Conservation (phyloP, 2,113 vertebrate species). For the Pogona vitticeps region DNA sequence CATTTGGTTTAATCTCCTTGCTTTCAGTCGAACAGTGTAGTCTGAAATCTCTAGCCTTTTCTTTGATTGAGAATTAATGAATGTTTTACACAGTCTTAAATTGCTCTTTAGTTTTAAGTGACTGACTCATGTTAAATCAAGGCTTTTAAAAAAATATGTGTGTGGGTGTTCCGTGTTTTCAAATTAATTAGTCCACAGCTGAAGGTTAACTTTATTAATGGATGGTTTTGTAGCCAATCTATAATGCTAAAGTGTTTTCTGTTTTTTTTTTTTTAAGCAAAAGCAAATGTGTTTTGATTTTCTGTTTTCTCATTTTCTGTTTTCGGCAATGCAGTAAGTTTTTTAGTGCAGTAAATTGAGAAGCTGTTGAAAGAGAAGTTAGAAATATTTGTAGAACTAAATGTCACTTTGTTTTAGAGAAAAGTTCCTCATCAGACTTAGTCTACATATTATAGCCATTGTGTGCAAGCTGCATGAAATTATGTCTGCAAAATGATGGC, state of each 20-base stretch:
- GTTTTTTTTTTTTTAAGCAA: neutral
- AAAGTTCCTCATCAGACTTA: neutral
- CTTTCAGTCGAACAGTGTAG: slow-evolving; percentile 55
- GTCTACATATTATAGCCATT: neutral
- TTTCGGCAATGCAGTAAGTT: neutral
- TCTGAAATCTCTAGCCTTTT: slow-evolving; percentile 62
- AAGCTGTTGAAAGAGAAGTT: neutral
- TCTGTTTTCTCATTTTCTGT: slow-evolving; percentile 3
- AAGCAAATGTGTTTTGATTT: slow-evolving; percentile 20
- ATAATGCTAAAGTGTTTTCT: neutral
- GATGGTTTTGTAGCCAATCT: slow-evolving; percentile 23
- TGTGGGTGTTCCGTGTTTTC: slow-evolving; percentile 59
- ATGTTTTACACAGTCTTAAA: slow-evolving; percentile 65
- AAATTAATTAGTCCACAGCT: slow-evolving; percentile 64
- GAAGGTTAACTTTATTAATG: slow-evolving; percentile 58
- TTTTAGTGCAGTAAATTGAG: neutral
- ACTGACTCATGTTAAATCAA: slow-evolving; percentile 61
- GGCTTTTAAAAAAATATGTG: slow-evolving; percentile 25
- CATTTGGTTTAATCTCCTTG: slow-evolving; percentile 63
- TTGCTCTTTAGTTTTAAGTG: slow-evolving; percentile 62
- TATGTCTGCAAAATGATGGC: neutral
- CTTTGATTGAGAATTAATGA: slow-evolving; percentile 69
- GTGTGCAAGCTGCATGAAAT: neutral
- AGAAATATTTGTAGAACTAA: neutral
- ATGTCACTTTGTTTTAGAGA: neutral